Percentiles rank a stretch among this genome's conserved stretches.
Evolutionary conservation across 1,140 invertebrate genomes (phyloP).

Genomic region (Drosophila parabipectinata): DNA sequence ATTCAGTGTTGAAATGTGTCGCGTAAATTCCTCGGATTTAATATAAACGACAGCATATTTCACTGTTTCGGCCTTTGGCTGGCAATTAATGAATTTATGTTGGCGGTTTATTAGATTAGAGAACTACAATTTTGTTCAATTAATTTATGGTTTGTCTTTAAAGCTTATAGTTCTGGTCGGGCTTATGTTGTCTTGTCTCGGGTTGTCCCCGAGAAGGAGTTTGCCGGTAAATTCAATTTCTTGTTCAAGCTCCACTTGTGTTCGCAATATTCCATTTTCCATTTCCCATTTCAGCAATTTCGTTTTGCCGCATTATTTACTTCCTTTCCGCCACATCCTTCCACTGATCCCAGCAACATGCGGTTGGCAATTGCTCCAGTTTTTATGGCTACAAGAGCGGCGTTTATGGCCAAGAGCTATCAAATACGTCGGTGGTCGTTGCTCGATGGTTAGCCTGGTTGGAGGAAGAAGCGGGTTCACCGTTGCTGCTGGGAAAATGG

Average conservation of each 20-base stretch:
- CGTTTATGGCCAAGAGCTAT: constrained; percentile 59
- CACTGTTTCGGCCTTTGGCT: constrained; percentile 23
- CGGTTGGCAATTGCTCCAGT: constrained; percentile 49
- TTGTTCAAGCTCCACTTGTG: constrained; percentile 21
- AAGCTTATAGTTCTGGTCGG: too few species aligned
- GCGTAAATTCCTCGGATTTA: constrained; percentile 19
- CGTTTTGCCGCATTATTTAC: constrained; percentile 42
- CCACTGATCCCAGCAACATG: constrained; percentile 19
- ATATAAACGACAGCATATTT: constrained; percentile 10
- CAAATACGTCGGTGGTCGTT: constrained; percentile 32
- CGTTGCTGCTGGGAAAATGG: neutral
- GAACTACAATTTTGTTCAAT: constrained; percentile 11
- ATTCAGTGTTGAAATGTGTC: constrained; percentile 17
- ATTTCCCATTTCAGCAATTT: constrained; percentile 45
- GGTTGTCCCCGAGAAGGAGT: constrained; percentile 10
- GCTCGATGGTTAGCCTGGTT: neutral
- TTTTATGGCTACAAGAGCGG: constrained; percentile 51
- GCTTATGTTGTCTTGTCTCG: neutral
- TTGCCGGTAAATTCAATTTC: constrained; percentile 41
- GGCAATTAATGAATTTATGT: constrained; percentile 64
- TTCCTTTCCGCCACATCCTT: constrained; percentile 53
- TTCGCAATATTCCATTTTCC: constrained; percentile 32
- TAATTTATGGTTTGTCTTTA: neutral
- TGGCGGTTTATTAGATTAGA: constrained; percentile 50
- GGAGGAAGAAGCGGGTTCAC: neutral